These are phyloP conservation scores for Trididemnum clinides DNA, from an alignment of 23 tunicate genomes.

Conservation along the genomic window DNA sequence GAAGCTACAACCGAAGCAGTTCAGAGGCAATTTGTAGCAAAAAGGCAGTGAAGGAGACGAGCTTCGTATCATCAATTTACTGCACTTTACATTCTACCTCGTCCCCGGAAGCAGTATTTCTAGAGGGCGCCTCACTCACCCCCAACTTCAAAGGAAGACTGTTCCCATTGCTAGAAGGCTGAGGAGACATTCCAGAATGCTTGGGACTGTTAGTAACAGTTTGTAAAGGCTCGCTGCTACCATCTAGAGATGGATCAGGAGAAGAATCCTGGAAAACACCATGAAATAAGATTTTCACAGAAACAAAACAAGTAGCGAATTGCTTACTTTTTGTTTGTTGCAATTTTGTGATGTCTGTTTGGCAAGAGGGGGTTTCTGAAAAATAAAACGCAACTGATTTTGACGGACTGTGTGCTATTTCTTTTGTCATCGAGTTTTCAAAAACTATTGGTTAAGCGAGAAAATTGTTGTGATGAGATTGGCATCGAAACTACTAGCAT, in stretches of 20 bases:
- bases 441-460: too few species aligned
- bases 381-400: too few species aligned
- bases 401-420: too few species aligned
- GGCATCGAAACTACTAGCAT: too few species aligned
- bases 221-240: not conserved
- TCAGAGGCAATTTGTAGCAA: not conserved
- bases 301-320: too few species aligned
- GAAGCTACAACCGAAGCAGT: not conserved
- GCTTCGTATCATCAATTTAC: not conserved
- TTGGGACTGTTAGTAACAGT: constrained; percentile 22
- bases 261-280: not conserved
- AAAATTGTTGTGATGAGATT: too few species aligned
- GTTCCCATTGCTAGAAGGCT: not conserved
- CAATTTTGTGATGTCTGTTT: too few species aligned
- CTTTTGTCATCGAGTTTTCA: too few species aligned
- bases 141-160: not conserved
- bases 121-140: not conserved
- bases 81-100: constrained; percentile 31
- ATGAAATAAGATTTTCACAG: not conserved
- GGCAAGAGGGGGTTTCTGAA: too few species aligned
- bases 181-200: not conserved
- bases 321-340: too few species aligned
- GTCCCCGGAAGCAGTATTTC: not conserved
- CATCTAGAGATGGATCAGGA: not conserved
- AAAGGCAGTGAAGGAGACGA: not conserved